Base-by-base conservation (phyloP, 2,113 vertebrate species). In the Pampusana beccarii region DNA sequence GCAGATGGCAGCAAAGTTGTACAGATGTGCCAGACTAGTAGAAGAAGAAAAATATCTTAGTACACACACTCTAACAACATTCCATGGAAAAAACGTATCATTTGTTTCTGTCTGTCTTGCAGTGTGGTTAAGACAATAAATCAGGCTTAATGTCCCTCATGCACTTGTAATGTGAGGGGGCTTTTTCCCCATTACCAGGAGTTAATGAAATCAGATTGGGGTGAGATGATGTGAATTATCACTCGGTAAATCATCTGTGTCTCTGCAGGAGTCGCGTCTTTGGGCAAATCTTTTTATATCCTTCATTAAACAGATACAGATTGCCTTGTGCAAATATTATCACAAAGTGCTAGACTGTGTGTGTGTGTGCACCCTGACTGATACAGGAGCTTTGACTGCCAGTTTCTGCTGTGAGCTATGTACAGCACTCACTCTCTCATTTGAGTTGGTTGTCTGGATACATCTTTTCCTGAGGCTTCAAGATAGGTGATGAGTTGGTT, bases 1-100 rank as follows among this genome's bases (percentile, higher is more conserved):
- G 97, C 93, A 98, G 97, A 95, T 97, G 97, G 97, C 98, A 98
- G 97, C 97, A 98, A 96, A 97, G 97, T 81, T 97, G 95, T 97
- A 93, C 75, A 83, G 80, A 96, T 95, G 86, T 3, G 94, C 86
- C 93, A 82, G 77, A 87, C 82, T 91, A 93, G 61, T 77, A 82
- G 64, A 83, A 85, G 80, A 80, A 78, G 80, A 92, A 94, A 96
- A 95, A 93, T 92, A 65, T 86, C 88, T 80, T 93, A 2, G 34
- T 73, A 56, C 92, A 61, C 82, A 84, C 93, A 34, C 74, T 90
- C 56, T 75, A 83, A 83, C 78, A 91, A 69, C 81, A 91, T 97
- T 96, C 92, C 84, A 80, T 93, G 95, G 93, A 95, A 96, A 97
- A 95, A 94, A 50, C 0, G 0, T 74, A 25, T 96, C 81, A 94